Evolutionary conservation across 2,797 vertebrate species (phyloP).

Genomic region (Cirrhinus molitorella): DNA sequence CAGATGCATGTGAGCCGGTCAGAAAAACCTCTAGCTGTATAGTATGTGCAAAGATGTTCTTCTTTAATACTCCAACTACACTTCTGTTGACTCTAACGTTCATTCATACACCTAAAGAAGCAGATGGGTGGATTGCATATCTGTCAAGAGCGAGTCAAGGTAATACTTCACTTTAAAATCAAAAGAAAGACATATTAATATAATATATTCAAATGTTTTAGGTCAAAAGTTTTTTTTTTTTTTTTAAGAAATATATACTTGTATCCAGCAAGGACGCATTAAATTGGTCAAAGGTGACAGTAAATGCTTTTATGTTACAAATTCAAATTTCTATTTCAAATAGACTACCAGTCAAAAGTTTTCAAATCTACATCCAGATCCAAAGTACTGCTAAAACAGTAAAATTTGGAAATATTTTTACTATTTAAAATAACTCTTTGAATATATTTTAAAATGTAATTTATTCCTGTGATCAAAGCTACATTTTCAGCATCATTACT

Average conservation of each 20-base stretch:
- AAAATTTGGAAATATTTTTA: too few species aligned
- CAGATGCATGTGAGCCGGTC: neutral
- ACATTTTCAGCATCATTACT: too few species aligned
- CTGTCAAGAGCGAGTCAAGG: neutral
- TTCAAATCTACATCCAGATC: too few species aligned
- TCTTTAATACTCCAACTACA: neutral
- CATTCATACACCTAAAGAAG: neutral
- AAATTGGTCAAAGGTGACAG: neutral
- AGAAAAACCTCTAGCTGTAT: constrained; percentile 3
- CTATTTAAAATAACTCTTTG: too few species aligned
- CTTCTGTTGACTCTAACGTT: neutral
- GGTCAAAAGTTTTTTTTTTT: too few species aligned
- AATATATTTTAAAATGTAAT: too few species aligned
- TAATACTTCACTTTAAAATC: constrained; percentile 1
- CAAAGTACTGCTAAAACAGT: too few species aligned
- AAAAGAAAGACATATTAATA: neutral
- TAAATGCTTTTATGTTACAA: neutral
- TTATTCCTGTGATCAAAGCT: too few species aligned
- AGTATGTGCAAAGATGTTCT: neutral
- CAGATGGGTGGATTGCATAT: neutral
- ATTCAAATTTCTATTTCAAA: neutral
- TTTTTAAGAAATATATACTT: neutral
- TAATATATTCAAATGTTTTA: neutral
- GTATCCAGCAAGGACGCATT: neutral
- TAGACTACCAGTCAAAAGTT: too few species aligned